These are phyloP conservation scores for Carterocephalus palaemon DNA, from an alignment of 2,888 invertebrate genomes.

Conservation along the genomic window DNA sequence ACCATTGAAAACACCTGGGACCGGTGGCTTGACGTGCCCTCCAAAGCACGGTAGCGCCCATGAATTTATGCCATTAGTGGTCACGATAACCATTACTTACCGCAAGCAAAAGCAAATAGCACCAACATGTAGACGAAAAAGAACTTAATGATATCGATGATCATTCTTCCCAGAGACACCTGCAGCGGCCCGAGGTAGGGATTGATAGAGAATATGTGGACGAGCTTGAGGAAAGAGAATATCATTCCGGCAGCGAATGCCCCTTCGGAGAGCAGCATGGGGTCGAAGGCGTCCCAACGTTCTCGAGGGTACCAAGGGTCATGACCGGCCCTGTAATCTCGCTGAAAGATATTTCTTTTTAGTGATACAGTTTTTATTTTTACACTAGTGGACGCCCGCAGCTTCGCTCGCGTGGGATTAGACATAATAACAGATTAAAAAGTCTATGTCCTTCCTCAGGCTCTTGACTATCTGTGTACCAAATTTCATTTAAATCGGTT, in stretches of 20 bases:
- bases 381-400: too few species aligned
- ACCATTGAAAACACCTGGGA: too few species aligned
- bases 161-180: slow-evolving; percentile 96
- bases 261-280: slow-evolving; percentile 94
- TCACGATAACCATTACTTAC: too few species aligned
- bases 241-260: slow-evolving; percentile 99
- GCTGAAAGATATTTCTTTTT: slow-evolving; percentile 68
- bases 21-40: too few species aligned
- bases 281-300: slow-evolving; percentile 96
- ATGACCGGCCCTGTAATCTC: slow-evolving; percentile 83
- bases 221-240: slow-evolving; percentile 95
- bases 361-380: too few species aligned
- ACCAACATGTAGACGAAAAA: slow-evolving; percentile 96
- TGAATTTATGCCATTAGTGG: too few species aligned
- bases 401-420: too few species aligned
- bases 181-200: slow-evolving; percentile 96
- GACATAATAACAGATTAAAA: too few species aligned
- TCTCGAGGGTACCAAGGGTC: slow-evolving; percentile 93
- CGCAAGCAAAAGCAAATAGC: slow-evolving; percentile 97
- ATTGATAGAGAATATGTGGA: slow-evolving; percentile 98
- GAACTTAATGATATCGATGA: slow-evolving; percentile 96
- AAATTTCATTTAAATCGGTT: too few species aligned
- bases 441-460: too few species aligned
- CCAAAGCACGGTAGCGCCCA: too few species aligned
- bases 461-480: too few species aligned